Evolutionary conservation across 2,888 invertebrate genomes (phyloP), one percentile per base, ranked within the genome.

Genomic region (Parasteatoda lunata): DNA sequence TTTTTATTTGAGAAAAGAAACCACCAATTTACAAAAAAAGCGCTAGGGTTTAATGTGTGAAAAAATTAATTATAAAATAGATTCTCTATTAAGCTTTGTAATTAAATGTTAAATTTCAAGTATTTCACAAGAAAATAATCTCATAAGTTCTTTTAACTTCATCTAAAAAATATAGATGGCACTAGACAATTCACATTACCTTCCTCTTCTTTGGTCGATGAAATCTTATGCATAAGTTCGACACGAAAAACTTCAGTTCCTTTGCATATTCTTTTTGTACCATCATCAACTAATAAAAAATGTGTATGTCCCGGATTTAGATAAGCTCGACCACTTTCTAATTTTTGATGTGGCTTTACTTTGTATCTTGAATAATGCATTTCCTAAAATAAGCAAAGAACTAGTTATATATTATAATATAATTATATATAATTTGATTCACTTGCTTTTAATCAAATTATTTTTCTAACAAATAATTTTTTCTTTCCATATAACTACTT

Each of bases 241-340:
- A 89, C 90, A 82, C 89, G 84, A 47, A 90, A 90, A 8, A 77
- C 68, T 66, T 89, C 89, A 0, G 89, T 86, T 59, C 90, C 89
- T 30, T 78, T 88, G 68, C 85, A 89, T 3, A 59, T 77, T 54
- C 89, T 76, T 47, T 89, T 85, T 2, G 81, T 78, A 0, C 90
- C 90, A 84, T 90, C 89, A 73, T 92, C 92, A 5, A 92, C 91
- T 89, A 92, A 90, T 8, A 92, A 90, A 89, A 92, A 92, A 89
- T 92, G 92, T 7, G 92, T 92, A 90, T 92, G 92, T 89, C 92
- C 91, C 5, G 92, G 91, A 86, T 92, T 92, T n/a, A 92, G 90
- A 7, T 91, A 91, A 6, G 92, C 92, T 5, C 92, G 91, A n/a
- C 90, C 89, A 9, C 91, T 91, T 75, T 91, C 91, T 66, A 86